Evolutionary conservation across 1,140 invertebrate genomes (phyloP).

Genomic region (Drosophila persimilis): DNA sequence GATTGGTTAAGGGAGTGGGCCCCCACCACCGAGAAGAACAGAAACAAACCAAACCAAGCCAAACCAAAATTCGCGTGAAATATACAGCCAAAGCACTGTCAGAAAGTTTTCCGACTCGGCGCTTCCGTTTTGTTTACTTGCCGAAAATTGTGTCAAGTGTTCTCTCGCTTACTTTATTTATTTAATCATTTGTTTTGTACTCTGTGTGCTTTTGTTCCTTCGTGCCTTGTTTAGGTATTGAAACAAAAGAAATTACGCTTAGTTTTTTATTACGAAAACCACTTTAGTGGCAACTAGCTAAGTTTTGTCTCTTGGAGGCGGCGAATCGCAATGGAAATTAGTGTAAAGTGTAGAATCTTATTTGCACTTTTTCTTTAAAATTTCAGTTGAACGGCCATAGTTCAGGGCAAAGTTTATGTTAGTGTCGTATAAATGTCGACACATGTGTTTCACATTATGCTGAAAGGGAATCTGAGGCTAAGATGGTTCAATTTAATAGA

Average conservation of each 20-base stretch:
- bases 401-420: constrained; percentile 13
- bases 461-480: constrained; percentile 42
- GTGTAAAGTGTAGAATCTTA: constrained; percentile 9
- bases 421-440: not conserved
- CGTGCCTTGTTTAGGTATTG: constrained; percentile 17
- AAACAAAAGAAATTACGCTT: constrained; percentile 24
- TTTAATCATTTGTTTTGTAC: constrained; percentile 20
- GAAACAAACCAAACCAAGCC: constrained; percentile 17
- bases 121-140: constrained; percentile 50
- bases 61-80: constrained; percentile 47
- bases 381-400: not conserved
- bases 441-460: constrained; percentile 63
- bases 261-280: constrained; percentile 52
- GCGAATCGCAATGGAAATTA: constrained; percentile 46
- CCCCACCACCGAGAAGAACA: not conserved
- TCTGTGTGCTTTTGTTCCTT: constrained; percentile 8
- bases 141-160: constrained; percentile 62
- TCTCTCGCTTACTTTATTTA: constrained; percentile 42
- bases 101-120: constrained; percentile 59
- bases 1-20: constrained; percentile 21
- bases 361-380: constrained; percentile 7
- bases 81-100: constrained; percentile 46
- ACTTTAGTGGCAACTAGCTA: constrained; percentile 42
- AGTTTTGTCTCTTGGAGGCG: constrained; percentile 33
- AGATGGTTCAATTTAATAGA: constrained; percentile 30